Evolutionary conservation across 2,113 vertebrate species (phyloP).

Genomic region (Anas platyrhynchos): DNA sequence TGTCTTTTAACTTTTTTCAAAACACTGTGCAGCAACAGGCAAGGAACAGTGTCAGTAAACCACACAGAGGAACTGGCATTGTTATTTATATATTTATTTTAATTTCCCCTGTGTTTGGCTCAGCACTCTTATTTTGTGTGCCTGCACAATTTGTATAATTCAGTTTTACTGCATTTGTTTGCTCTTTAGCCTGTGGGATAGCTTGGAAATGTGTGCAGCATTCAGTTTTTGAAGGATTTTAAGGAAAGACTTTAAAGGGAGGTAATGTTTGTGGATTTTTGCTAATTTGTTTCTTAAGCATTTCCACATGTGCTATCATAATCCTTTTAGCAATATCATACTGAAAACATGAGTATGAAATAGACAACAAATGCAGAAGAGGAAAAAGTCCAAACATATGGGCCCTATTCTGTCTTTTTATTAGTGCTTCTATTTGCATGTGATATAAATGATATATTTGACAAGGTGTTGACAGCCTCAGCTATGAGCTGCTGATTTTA

Average conservation of each 20-base stretch:
- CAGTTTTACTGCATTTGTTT: background rate
- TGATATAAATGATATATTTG: constrained; percentile 25
- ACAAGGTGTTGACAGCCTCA: constrained; percentile 47
- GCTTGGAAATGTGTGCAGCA: background rate
- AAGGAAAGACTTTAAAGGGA: background rate
- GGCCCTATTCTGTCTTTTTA: constrained; percentile 26
- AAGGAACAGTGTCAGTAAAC: background rate
- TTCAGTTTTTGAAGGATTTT: background rate
- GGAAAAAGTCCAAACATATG: background rate
- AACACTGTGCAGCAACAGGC: background rate
- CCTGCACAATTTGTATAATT: background rate
- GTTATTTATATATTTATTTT: too few relatives aligned
- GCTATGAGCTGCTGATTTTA: constrained; percentile 10
- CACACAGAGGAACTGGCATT: background rate
- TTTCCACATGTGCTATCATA: background rate
- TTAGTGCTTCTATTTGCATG: constrained; percentile 4
- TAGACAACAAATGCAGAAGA: background rate
- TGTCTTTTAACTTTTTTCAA: background rate
- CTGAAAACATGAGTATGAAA: background rate
- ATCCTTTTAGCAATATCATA: background rate
- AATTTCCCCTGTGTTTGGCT: background rate
- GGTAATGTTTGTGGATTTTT: background rate
- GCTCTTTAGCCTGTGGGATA: background rate
- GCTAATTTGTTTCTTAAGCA: background rate
- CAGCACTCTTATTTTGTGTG: background rate